Percentiles rank a stretch among this genome's conserved stretches.
Conservation (phyloP, 2,113 vertebrate genomes). For the Pygoscelis antarcticus region DNA sequence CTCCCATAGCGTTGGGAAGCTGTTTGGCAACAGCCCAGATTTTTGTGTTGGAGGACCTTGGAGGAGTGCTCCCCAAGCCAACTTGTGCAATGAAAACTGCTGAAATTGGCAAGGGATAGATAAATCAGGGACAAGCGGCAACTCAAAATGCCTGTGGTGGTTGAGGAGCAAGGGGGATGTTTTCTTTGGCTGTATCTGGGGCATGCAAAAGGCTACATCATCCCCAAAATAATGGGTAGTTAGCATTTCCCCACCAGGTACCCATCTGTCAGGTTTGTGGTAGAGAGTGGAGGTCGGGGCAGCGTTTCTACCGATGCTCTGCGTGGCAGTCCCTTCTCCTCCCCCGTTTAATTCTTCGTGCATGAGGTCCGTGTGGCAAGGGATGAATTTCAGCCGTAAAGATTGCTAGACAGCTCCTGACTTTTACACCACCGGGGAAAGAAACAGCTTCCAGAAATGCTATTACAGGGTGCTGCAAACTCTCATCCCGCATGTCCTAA, state of each 20-base stretch:
- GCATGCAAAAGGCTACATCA: neutral
- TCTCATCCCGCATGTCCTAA: neutral
- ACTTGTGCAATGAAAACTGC: neutral
- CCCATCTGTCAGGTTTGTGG: neutral
- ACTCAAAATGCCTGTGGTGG: accelerated
- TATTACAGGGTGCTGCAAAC: neutral
- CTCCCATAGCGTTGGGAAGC: neutral
- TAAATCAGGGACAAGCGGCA: neutral
- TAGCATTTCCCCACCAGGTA: accelerated
- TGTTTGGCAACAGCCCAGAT: neutral
- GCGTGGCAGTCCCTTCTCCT: neutral
- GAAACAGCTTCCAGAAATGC: constrained; percentile 46
- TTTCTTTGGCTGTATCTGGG: neutral
- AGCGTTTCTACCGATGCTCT: neutral
- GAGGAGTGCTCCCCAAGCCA: neutral
- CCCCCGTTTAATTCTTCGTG: neutral
- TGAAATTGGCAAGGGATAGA: neutral
- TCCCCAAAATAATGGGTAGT: neutral
- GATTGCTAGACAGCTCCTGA: constrained; percentile 41
- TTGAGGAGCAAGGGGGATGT: neutral
- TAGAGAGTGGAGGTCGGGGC: neutral
- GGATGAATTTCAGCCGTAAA: constrained; percentile 57
- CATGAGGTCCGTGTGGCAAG: neutral
- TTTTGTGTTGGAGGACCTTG: neutral
- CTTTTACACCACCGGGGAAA: constrained; percentile 27